Base-by-base conservation (phyloP, 2,113 vertebrate species). In the Semicossyphus pulcher region DNA sequence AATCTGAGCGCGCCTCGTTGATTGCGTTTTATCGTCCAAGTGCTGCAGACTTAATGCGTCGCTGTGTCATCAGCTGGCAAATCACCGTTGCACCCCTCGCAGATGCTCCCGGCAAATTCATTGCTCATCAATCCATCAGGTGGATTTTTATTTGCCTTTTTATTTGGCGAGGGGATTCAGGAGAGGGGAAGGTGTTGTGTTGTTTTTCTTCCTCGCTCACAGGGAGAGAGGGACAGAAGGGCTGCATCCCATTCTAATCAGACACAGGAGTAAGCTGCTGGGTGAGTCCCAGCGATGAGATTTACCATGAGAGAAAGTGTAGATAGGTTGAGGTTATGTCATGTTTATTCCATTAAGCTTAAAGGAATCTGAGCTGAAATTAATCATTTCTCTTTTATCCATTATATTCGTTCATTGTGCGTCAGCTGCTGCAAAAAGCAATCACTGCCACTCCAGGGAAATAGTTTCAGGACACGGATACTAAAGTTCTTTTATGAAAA, bases 81-180 rank as follows among this genome's bases (percentile, higher is more conserved):
- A 69, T 86, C 76, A 80, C 69, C 74, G 77, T 48, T 72, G 59
- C 34, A 74, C 34, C 70, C 47, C 68, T 75, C 37, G 63, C 68
- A 86, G 86, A 83, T 72, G 72, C 77, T 78, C 48, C 25, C 11
- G 28, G 64, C 72, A 78, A 78, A 86, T 85, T 88, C 67, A 82
- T 76, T 87, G 76, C 85, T 89, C 83, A 87, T 88, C 83, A 82
- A 83, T 88, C 85, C 81, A 75, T 88, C 85, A 75, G 23, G 47
- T 52, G 29, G 49, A 31, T 52, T 80, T 85, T 85, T 79, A 78
- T 86, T 81, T 74, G 60, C 26, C 61, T 75, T 75, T 78, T 89
- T 85, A 83, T 82, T 80, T 84, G 31, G 21, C 58, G 28, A 45
- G 59, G 31, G 36, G 66, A 72, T 56, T 71, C 32, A 45, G 44